Conservation (phyloP, 2,113 vertebrate species). For the Callaeas wilsoni region DNA sequence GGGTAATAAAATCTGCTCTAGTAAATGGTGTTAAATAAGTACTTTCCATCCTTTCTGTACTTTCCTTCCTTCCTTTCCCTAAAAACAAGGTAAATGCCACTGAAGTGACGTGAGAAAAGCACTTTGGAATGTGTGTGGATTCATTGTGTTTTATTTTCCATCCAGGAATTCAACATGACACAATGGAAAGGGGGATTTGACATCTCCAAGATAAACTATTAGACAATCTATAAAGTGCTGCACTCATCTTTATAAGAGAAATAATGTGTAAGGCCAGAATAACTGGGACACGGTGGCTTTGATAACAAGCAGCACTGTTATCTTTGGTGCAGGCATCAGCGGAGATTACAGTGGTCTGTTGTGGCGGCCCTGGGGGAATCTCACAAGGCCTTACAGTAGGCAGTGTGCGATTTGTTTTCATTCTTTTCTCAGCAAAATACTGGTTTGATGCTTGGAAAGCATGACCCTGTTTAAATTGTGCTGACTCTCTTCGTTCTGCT, state of each 20-base stretch:
- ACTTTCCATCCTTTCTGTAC: neutral
- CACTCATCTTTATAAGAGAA: conserved; percentile 24
- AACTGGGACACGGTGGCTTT: neutral
- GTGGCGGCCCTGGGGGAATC: neutral
- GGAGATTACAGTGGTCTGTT: neutral
- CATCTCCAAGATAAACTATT: neutral
- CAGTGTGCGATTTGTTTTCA: neutral
- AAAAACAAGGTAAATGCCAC: neutral
- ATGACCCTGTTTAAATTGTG: neutral
- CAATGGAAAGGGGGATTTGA: neutral
- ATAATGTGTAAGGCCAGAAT: neutral
- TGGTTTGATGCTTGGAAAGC: neutral
- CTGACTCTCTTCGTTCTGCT: neutral
- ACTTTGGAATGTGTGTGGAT: neutral
- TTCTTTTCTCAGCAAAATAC: neutral
- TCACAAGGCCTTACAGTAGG: neutral
- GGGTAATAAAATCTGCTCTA: neutral
- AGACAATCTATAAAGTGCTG: neutral
- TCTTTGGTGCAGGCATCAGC: conserved; percentile 4
- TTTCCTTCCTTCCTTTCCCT: conserved; percentile 13
- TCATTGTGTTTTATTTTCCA: conserved; percentile 1
- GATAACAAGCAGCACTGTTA: conserved; percentile 27
- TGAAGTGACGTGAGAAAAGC: neutral
- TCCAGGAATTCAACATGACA: neutral
- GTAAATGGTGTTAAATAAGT: neutral